Base-by-base conservation (phyloP, 2,888 invertebrate genomes). In the Octonoba sinensis region DNA sequence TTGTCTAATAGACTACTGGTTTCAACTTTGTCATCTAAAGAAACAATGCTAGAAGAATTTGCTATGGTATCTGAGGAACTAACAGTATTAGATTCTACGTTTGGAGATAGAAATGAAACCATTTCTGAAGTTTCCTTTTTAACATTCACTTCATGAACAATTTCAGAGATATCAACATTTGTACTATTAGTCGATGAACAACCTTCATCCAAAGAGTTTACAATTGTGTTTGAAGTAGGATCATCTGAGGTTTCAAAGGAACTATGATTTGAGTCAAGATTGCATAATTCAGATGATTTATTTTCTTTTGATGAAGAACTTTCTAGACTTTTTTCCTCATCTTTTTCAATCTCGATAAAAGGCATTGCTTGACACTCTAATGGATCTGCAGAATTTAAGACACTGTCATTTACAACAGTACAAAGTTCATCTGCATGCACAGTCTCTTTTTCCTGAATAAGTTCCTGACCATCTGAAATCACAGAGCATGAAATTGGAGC, bases 351-450 rank as follows among this genome's bases (percentile, higher is more conserved):
- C 27, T 66, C 6, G 44, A 36, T 44, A 44, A 36, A 46, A 54
- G 15, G 15, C 46, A 44, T n/a, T 73, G 27, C 20, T 56, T 70
- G 62, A 70, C 76, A 76, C 54, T 62, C 64, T 22, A 13, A 27
- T 13, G 6, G 47, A 49, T 66, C 27, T 15, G 36, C 16, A 49
- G 46, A 18, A 60, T 6, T 60, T 66, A 60, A 47, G 47, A 3
- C 44, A 22, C 18, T 57, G 36, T 56, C 44, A 27, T 27, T 75
- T 36, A 8, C 36, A 36, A 11, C 36, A 36, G 36, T 36, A 36
- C 24, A n/a, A 15, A 54, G 18, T 64, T 64, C 27, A 36, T 51
- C 73, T 6, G 20, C 16, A 36, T 20, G 36, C 62, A 73, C 36
- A 20, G 12, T 64, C 22, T 13, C n/a, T 44, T 67, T 60, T 44